Base-by-base conservation (phyloP, 37 sponge, comb jelly and placozoan genomes). In the Beroe ovata region DNA sequence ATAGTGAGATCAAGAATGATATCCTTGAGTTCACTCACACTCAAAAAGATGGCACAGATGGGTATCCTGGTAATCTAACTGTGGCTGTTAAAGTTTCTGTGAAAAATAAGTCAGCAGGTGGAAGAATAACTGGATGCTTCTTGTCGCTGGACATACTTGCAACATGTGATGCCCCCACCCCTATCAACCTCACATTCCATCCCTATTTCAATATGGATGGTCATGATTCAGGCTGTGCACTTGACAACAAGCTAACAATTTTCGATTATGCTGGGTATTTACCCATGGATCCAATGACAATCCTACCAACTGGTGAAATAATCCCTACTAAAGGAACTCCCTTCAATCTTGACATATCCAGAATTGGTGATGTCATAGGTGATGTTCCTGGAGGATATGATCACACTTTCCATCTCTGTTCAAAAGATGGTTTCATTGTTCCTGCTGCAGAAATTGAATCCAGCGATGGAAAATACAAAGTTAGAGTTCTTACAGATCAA, bases 171-270 rank as follows among this genome's bases (percentile, higher is more conserved):
- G 61, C 34, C 11, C 89, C 92, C 22, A 95, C 95, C n/a, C 92
- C 93, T 36, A 72, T 97, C 58, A 94, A 94, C 62, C 89, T 97
- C 39, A 90, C 92, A 33, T 95, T 93, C 90, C 97, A 97, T 61
- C 91, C 95, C 71, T 97, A 97, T 81, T 97, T 97, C 88, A 97
- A 97, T 59, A 92, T 97, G 60, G 89, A 77, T 20, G 94, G 94
- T 11, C 88, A 91, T 39, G 90, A 81, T 0, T 66, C 69, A 32
- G 89, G 88, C 18, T 89, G 20, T 38, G 64, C 62, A 3, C 72
- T 89, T 29, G 72, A 89, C 30, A 84, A 89, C 90, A 90, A 64
- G 64, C 88, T 89, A 21, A 62, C 35, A 47, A 64, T 63, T 19
- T 89, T 32, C 39, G 61, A 38, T 30, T 60, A 60, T 35, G 91